Evolutionary conservation across 1,140 invertebrate species (phyloP), one percentile per base, ranked within the genome.

Genomic region (Formica selysi): DNA sequence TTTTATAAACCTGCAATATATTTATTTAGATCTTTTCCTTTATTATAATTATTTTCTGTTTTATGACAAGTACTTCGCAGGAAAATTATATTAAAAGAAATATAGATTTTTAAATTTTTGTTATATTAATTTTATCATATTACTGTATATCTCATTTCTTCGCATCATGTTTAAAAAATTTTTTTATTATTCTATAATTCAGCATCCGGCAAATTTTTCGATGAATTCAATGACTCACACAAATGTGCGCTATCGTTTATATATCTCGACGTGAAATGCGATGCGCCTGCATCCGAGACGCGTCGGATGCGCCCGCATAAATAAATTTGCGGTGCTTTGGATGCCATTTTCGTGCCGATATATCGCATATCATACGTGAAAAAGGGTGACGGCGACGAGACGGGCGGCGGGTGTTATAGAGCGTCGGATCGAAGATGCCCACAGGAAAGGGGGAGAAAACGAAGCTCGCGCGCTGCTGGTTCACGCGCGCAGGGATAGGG

Each of bases 251-350:
- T 19, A 36, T 22, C 36, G 26, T n/a, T 73, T 26, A 57, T 74
- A 29, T 71, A 19, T 19, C 22, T 29, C 26, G 26, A 65, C 59
- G 59, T 79, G 41, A 44, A 78, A 48, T 38, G 48, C 65, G 88
- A 87, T 70, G 54, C 61, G 59, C 6, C n/a, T 65, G 70, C 44
- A 64, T 76, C 64, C 83, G 16, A n/a, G 65, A 32, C 22, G 36
- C 44, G 32, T 13, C 65, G 26, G 19, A 70, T 81, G 83, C 80
- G 87, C 8, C 57, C 32, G 65, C 70, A 86, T 86, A 81, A 88
- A 93, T 91, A 92, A 92, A 93, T 92, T 92, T 86, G 87, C 76
- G 87, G 81, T 57, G 54, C 62, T 29, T 32, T 73, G 54, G 32
- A 51, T 89, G 89, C 83, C 89, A 88, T 90, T 91, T 90, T 87